Evolutionary conservation across 2,113 vertebrate genomes (phyloP).

Genomic region (Nothobranchius kuhntae): DNA sequence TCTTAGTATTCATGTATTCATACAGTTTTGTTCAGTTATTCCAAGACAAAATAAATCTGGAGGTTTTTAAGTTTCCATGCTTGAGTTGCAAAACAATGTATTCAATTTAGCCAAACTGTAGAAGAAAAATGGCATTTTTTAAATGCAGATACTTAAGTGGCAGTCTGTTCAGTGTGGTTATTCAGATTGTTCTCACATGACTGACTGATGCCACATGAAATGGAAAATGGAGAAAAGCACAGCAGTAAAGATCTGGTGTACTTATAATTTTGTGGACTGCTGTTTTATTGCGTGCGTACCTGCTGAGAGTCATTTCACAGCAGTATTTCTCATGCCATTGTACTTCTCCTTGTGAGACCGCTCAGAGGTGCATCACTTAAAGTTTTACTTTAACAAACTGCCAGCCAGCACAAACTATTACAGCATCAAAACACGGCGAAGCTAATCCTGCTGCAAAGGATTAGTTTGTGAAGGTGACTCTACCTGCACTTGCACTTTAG

Average conservation of each 20-base stretch:
- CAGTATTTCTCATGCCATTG: neutral
- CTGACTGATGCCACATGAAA: slow-evolving; percentile 30
- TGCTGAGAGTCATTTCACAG: neutral
- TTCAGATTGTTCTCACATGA: slow-evolving; percentile 43
- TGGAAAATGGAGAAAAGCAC: slow-evolving; percentile 18
- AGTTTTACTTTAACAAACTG: slow-evolving; percentile 5
- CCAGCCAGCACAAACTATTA: slow-evolving; percentile 1
- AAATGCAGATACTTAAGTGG: slow-evolving; percentile 64
- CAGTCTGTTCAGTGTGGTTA: slow-evolving; percentile 74
- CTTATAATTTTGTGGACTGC: slow-evolving; percentile 15
- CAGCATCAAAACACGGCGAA: slow-evolving; percentile 20
- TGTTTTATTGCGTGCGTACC: slow-evolving; percentile 5
- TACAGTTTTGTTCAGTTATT: neutral
- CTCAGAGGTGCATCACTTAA: neutral
- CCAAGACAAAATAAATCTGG: neutral
- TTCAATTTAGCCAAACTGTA: slow-evolving; percentile 48
- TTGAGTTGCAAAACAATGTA: slow-evolving; percentile 27
- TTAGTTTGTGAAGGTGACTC: slow-evolving; percentile 77
- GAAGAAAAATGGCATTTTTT: slow-evolving; percentile 62
- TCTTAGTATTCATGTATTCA: neutral
- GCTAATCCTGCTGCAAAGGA: slow-evolving; percentile 43
- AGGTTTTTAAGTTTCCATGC: no score
- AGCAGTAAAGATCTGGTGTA: slow-evolving; percentile 26
- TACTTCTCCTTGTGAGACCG: slow-evolving; percentile 1
- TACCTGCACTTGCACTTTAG: slow-evolving; percentile 67